Evolutionary conservation across 2,888 invertebrate species (phyloP).

Genomic region (Cremastinae sp.): DNA sequence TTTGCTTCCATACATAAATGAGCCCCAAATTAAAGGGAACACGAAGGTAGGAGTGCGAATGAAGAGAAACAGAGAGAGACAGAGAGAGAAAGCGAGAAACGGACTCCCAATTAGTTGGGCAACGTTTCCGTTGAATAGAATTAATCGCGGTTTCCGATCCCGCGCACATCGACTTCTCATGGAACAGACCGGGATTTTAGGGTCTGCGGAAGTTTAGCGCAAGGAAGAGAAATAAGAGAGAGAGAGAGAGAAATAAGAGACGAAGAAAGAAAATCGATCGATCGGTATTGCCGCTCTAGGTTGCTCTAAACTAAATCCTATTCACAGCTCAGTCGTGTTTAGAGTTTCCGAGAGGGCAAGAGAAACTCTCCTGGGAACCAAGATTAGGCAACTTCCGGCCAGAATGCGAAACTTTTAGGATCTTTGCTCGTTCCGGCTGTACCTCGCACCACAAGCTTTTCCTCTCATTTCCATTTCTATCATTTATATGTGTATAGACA

Average conservation of each 20-base stretch:
- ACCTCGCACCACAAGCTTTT: background rate
- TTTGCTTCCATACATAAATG: conserved; percentile 30
- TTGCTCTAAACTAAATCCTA: conserved; percentile 44
- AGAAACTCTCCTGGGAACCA: conserved; percentile 44
- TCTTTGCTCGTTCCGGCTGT: conserved; percentile 41
- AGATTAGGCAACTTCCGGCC: conserved; percentile 59
- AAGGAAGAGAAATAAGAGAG: background rate
- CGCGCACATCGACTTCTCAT: conserved; percentile 57
- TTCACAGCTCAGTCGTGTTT: conserved; percentile 59
- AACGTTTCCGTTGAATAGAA: conserved; percentile 61
- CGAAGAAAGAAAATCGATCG: conserved; percentile 65
- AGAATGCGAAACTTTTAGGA: conserved; percentile 58
- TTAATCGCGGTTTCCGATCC: conserved; percentile 61
- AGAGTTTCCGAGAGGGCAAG: conserved; percentile 48
- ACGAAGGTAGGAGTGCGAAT: conserved; percentile 26
- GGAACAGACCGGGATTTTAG: conserved; percentile 34
- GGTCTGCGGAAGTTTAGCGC: background rate
- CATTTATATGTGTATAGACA: conserved; percentile 6
- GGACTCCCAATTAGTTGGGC: conserved; percentile 58
- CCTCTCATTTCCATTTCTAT: conserved; percentile 18
- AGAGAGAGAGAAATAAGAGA: background rate
- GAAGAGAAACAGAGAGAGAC: conserved; percentile 50
- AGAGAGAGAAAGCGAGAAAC: conserved; percentile 58
- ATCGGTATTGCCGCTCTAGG: conserved; percentile 45
- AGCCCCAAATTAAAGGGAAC: conserved; percentile 18